Evolutionary conservation across 2,888 invertebrate genomes (phyloP).

Genomic region (Cenopis cana): DNA sequence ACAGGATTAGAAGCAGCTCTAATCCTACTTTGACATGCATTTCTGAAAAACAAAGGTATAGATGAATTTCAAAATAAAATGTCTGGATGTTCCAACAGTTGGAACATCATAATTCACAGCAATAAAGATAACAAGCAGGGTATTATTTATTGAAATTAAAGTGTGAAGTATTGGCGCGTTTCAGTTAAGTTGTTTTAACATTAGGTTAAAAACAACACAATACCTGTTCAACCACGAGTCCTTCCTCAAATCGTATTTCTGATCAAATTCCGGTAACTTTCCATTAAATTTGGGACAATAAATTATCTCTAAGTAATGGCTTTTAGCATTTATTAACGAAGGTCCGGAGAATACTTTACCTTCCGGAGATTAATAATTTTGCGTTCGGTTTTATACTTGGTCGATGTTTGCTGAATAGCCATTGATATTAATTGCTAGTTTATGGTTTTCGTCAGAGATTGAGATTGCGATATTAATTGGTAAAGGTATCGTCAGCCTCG

Average conservation of each 20-base stretch:
- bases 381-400: constrained; percentile 14
- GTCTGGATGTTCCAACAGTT: too few relatives aligned
- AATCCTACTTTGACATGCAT: not conserved
- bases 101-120: not conserved
- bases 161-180: not conserved
- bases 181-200: not conserved
- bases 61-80: too few relatives aligned
- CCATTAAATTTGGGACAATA: constrained; percentile 48
- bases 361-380: constrained; percentile 39
- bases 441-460: constrained; percentile 4
- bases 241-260: constrained; percentile 46
- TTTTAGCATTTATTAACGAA: constrained; percentile 42
- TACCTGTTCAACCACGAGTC: constrained; percentile 20
- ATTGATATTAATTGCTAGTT: constrained; percentile 28
- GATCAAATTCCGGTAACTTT: constrained; percentile 47
- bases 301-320: constrained; percentile 46
- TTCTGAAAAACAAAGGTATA: constrained; percentile 7
- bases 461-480: not conserved
- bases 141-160: not conserved
- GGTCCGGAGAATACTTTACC: constrained; percentile 35
- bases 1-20: not conserved
- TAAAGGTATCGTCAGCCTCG: not conserved
- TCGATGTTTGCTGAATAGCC: constrained; percentile 18
- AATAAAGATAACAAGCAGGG: not conserved
- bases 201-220: not conserved